Base-by-base conservation (phyloP, 2,113 vertebrate genomes). In the Oreochromis niloticus region DNA sequence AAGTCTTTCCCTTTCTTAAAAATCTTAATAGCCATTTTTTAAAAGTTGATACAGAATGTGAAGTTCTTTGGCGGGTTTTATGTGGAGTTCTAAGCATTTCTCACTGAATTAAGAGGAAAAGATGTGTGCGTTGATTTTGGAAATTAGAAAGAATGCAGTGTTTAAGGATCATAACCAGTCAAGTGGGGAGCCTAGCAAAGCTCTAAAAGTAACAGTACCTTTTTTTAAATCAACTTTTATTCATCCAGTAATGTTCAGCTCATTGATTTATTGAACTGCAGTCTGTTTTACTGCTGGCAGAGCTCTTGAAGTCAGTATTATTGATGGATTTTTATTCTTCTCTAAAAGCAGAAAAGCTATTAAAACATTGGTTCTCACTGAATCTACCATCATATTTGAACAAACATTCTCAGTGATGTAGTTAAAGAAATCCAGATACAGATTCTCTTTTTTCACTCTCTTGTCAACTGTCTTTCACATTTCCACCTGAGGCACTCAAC, bases 11-110 rank as follows among this genome's bases (percentile, higher is more conserved):
- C 19, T 10, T 54, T n/a, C 9, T 2, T 9, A n/a, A n/a, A 54
- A 54, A n/a, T n/a, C 19, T 5, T 10, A 52, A 52, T 2, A 22
- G 5, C 9, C 1, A 11, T 6, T n/a, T 11, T 22, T 11, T 3
- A 1, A 11, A 55, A 55, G 9, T 22, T 55, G n/a, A 54, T 55
- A 10, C 54, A 24, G 11, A 6, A 22, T 22, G 9, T 55, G 3
- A 55, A 19, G 7, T 1, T 4, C 14, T 16, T 46, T 2, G 16
- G 16, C 2, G 46, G 46, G 6, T 1, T 3, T 1, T 52, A 5
- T 52, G 50, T 52, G 50, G 50, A n/a, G 8, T n/a, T n/a, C 50
- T 54, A 54, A 54, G 9, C 9, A 54, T 54, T 22, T 22, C 6
- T 54, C 10, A 22, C 9, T 54, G 52, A 54, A 54, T 54, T 22